These are phyloP conservation scores for Montipora efflorescens DNA, from an alignment of 64 coral and sea anemone genomes.

Conservation along the genomic window DNA sequence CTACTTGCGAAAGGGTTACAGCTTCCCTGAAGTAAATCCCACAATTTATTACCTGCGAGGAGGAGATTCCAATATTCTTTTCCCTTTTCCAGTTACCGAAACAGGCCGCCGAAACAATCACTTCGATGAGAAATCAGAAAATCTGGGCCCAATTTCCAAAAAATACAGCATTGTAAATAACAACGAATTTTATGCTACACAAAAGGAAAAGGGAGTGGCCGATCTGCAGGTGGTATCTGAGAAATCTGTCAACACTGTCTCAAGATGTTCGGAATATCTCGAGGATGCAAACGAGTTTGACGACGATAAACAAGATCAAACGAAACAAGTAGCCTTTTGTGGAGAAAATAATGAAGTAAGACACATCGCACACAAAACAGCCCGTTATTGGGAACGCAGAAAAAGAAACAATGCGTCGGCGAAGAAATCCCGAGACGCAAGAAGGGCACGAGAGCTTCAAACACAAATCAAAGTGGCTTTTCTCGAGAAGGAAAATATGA, in stretches of 20 bases:
- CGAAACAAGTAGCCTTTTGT: neutral
- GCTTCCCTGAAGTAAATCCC: neutral
- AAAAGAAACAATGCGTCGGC: constrained; percentile 88
- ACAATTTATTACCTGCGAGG: neutral
- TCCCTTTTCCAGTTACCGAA: neutral
- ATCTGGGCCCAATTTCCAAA: too few species aligned
- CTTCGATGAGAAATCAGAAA: neutral
- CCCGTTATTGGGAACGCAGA: constrained; percentile 75
- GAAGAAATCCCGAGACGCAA: constrained; percentile 84
- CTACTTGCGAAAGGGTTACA: neutral
- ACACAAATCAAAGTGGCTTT: constrained; percentile 78
- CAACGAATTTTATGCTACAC: too few species aligned
- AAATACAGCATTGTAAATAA: too few species aligned
- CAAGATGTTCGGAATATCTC: neutral
- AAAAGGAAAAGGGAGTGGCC: too few species aligned
- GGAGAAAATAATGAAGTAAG: neutral
- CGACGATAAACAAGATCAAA: neutral
- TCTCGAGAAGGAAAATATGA: constrained; percentile 78
- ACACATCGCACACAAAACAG: constrained; percentile 24
- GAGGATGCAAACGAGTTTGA: neutral
- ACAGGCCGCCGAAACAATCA: neutral
- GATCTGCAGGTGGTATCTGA: neutral
- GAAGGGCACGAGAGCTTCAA: constrained; percentile 77
- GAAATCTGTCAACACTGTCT: neutral
- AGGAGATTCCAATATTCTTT: neutral